A percentile compares a stretch with the other conserved stretches of the same genome.
Evolutionary conservation across 2,888 invertebrate genomes (phyloP).

Genomic region (Homarus gammarus): DNA sequence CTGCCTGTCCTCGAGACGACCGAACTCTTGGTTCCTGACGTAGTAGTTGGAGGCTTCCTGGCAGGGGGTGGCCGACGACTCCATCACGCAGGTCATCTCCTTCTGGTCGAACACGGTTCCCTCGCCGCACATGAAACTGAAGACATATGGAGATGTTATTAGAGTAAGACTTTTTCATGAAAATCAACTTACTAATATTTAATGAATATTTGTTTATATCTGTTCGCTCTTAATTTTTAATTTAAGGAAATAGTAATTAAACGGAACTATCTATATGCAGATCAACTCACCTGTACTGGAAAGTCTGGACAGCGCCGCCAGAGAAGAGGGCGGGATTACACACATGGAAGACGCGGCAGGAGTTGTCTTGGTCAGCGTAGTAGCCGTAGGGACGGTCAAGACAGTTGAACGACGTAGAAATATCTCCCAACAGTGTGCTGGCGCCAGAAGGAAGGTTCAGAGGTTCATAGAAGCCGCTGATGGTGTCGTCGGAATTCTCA

Average conservation of each 20-base stretch:
- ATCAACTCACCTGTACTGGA: constrained; percentile 23
- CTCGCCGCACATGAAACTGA: constrained; percentile 56
- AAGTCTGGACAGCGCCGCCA: constrained; percentile 16
- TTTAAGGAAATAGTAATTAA: background rate
- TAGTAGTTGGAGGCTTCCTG: constrained; percentile 37
- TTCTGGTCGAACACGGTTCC: constrained; percentile 56
- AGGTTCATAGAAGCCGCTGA: background rate
- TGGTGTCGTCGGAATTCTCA: too few species aligned
- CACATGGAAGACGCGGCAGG: constrained; percentile 47
- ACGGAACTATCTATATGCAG: background rate
- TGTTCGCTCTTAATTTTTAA: background rate
- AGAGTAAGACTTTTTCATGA: background rate
- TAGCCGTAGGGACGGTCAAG: constrained; percentile 47
- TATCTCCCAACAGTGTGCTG: constrained; percentile 25
- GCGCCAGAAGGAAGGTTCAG: constrained; percentile 37
- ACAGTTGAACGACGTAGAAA: constrained; percentile 49
- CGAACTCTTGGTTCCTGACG: constrained; percentile 44
- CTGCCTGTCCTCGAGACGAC: constrained; percentile 15
- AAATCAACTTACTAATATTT: constrained; percentile 5
- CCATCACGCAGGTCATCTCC: constrained; percentile 43
- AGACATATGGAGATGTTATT: background rate
- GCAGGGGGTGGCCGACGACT: constrained; percentile 37
- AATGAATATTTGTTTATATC: background rate
- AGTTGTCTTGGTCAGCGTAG: constrained; percentile 53
- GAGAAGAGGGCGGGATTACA: constrained; percentile 40